A percentile compares a stretch with the other conserved stretches of the same genome.
Conservation (phyloP, 2,797 vertebrate species). For the Megaceryle alcyon region DNA sequence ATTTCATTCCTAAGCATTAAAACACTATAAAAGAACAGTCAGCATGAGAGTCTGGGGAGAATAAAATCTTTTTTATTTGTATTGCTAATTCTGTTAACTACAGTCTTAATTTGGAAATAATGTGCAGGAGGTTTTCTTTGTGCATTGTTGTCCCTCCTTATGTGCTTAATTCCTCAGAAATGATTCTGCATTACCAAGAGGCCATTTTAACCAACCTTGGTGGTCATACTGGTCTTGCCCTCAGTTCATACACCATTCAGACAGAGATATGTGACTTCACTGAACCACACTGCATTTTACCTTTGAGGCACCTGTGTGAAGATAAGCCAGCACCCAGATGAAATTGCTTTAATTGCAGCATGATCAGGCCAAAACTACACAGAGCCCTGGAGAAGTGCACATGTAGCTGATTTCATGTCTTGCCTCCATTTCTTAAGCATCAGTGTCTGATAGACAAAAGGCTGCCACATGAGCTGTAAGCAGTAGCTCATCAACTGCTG, state of each 20-base stretch:
- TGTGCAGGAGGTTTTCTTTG: background rate
- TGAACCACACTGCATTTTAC: background rate
- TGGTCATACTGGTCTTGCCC: background rate
- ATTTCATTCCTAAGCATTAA: background rate
- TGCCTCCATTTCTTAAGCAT: background rate
- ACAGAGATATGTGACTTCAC: background rate
- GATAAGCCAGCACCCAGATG: background rate
- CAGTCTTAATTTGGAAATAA: conserved; percentile 13
- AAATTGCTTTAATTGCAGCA: background rate
- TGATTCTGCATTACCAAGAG: background rate
- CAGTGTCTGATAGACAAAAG: background rate
- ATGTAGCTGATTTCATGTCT: background rate
- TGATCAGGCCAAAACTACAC: background rate
- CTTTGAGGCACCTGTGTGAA: background rate
- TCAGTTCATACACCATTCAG: no score
- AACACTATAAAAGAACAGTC: background rate
- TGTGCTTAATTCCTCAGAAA: background rate
- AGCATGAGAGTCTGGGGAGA: background rate
- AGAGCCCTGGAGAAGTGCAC: background rate
- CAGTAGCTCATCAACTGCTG: background rate
- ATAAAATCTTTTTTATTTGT: background rate
- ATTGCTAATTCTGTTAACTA: conserved; percentile 18
- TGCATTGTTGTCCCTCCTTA: background rate
- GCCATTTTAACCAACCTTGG: background rate
- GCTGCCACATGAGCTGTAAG: background rate